These are phyloP conservation scores for Calypte anna DNA, from an alignment of 2,113 vertebrate species.

Conservation along the genomic window DNA sequence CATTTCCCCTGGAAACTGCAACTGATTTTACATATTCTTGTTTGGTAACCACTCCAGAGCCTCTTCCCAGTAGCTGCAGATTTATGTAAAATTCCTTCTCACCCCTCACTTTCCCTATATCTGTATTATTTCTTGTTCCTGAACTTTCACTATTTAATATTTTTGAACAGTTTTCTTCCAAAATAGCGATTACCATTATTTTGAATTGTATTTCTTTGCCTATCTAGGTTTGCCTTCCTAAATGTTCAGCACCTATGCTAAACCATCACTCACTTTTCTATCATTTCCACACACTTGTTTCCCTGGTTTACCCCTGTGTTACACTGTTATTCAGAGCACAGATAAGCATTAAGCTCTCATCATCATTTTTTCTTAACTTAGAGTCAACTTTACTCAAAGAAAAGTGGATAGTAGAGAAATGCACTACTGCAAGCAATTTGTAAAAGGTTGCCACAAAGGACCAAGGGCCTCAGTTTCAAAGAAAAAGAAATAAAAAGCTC, in stretches of 20 bases:
- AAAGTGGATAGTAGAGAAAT: neutral
- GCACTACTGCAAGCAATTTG: neutral
- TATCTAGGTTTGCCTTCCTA: neutral
- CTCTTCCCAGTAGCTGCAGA: neutral
- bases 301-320: neutral
- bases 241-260: neutral
- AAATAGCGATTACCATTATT: neutral
- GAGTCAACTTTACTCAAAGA: neutral
- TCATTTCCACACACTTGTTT: neutral
- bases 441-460: neutral
- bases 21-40: neutral
- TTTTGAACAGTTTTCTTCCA: neutral
- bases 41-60: neutral
- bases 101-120: neutral
- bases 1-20: neutral
- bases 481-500: neutral
- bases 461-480: neutral
- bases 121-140: neutral
- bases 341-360: fast-evolving
- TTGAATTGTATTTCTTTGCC: neutral
- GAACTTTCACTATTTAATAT: neutral
- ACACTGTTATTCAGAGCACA: neutral
- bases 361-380: neutral
- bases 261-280: neutral
- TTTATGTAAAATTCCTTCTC: neutral